phyloP scores from a whole-genome alignment of 1,140 invertebrate species.

The Archegozetes longisetosus region DNA sequence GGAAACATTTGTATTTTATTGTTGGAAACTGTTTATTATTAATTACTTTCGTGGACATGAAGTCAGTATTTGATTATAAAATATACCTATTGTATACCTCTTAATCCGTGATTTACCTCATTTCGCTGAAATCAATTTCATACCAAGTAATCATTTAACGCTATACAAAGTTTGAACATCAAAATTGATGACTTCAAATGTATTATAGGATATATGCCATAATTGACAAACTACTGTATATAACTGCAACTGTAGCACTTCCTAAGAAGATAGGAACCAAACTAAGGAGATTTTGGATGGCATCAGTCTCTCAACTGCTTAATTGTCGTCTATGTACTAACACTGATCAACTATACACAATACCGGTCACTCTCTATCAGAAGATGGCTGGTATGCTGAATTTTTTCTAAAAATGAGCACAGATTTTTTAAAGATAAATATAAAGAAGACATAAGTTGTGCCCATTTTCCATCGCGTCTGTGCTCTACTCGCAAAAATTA shows the following conservation, averaged over 20 bases:
- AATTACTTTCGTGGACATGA: not conserved
- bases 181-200: no score
- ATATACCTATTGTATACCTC: not conserved
- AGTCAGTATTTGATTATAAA: no score
- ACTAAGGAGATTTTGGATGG: slow-evolving; percentile 3
- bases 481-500: no score
- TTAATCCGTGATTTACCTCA: not conserved
- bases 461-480: no score
- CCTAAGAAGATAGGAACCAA: not conserved
- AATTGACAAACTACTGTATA: not conserved
- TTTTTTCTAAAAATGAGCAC: no score
- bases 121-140: slow-evolving; percentile 7
- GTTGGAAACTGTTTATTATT: slow-evolving; percentile 1
- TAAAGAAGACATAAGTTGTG: no score
- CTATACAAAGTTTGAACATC: no score
- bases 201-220: slow-evolving; percentile 4
- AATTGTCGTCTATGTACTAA: slow-evolving; percentile 11
- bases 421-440: no score
- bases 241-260: slow-evolving; percentile 1
- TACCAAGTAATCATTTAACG: slow-evolving; percentile 2
- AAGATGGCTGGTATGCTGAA: slow-evolving; percentile 7
- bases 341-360: not conserved
- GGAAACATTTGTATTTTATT: not conserved
- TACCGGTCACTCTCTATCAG: slow-evolving; percentile 4
- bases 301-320: slow-evolving; percentile 1